A percentile compares a stretch with the other conserved stretches of the same genome.
These are phyloP conservation scores for Hydropsyche tenuis DNA, from an alignment of 1,140 invertebrate species.

Conservation along the genomic window DNA sequence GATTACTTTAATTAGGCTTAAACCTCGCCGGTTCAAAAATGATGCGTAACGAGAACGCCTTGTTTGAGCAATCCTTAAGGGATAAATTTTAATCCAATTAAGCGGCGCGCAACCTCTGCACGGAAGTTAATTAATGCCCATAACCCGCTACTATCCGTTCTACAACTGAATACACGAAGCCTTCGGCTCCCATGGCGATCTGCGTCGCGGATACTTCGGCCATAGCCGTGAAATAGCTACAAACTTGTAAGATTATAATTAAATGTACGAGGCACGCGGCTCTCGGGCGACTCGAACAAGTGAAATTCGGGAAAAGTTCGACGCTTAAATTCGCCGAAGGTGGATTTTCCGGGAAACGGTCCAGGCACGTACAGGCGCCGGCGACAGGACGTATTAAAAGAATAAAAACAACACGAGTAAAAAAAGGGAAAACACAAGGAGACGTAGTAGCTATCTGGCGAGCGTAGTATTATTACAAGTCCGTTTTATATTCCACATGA, in stretches of 20 bases:
- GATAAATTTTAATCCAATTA: conserved; percentile 21
- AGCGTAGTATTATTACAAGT: background rate
- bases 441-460: background rate
- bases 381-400: conserved; percentile 8
- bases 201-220: background rate
- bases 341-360: background rate
- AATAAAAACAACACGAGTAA: background rate
- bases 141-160: conserved; percentile 13
- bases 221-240: no score
- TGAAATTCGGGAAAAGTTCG: conserved; percentile 1
- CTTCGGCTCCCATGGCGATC: background rate
- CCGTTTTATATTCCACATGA: conserved; percentile 16
- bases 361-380: background rate
- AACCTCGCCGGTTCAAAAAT: background rate
- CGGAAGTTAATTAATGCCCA: conserved; percentile 12
- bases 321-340: background rate
- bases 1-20: no score
- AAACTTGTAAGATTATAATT: conserved; percentile 2
- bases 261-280: background rate
- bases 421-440: background rate
- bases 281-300: background rate
- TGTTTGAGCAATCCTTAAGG: background rate
- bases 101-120: conserved; percentile 2
- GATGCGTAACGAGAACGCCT: background rate
- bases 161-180: conserved; percentile 2